Evolutionary conservation across 1,140 invertebrate genomes (phyloP), one percentile per base, ranked within the genome.

Genomic region (Zelostemma sp.): DNA sequence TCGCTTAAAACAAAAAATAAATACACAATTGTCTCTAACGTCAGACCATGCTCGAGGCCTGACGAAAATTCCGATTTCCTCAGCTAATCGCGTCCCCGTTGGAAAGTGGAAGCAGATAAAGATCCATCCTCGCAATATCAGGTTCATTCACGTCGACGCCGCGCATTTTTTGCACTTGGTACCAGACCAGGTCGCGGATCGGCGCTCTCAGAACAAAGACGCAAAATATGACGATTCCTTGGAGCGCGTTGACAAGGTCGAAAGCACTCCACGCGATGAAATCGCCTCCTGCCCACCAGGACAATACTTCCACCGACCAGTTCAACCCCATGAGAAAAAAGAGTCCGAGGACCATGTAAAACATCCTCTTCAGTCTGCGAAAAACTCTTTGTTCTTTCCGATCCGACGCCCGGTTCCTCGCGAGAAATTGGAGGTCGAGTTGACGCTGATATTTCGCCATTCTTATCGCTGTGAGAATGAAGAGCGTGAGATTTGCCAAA

Each of bases 291-390:
- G 80, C 72, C 21, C 68, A 76, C 85, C 85, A 88, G 0, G 87
- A 88, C 6, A 89, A 75, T 9, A 89, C 67, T 50, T 89, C 88
- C 68, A 88, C 82, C 0, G 77, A 69, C 88, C 88, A 89, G 43
- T 85, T 88, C 6, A 89, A 77, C 0, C 87, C 87, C 88, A 89
- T 89, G 1, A 88, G 63, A 8, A 87, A 79, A 64, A 88, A 89
- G 0, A 90, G 74, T 6, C 83, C 79, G 15, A 88, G 56, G 43
- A 84, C 86, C 4, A 88, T 73, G 14, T 82, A 67, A 18, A 87
- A 80, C 0, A 81, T 83, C 12, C 55, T 74, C 25, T 77, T 82
- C 3, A 84, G 16, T 5, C 76, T 45, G 1, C 76, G 74, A 6
- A 85, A 77, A 0, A 78, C 54, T 1, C 75, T 73, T 15, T 77